Evolutionary conservation across 2,113 vertebrate species (phyloP), one percentile per base, ranked within the genome.

Genomic region (Brachyhypopomus gauderio): DNA sequence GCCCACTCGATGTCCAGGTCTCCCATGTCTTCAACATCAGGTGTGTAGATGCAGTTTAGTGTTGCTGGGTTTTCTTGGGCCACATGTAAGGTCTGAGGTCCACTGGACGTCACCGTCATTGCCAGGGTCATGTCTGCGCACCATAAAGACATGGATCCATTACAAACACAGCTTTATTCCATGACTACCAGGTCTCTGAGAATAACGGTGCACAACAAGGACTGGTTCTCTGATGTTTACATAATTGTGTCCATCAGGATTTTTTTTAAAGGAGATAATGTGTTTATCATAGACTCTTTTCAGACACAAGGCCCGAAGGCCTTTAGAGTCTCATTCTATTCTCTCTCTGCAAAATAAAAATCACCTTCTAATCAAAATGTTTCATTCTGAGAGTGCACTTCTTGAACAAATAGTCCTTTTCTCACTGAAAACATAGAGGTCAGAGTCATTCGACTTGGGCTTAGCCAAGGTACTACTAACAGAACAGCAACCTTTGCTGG

Each of bases 1-100:
- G 91, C 94, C 96, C 97, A 97, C 70, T 97, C 96, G 2, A 96
- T 95, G 86, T 96, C 90, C 5, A 92, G 92, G 5, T 93, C 93
- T 12, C 96, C 96, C 0, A 86, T 88, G 79, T 96, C 96, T 2
- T 81, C 84, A 0, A 93, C 90, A 55, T 92, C 93, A 0, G 90
- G 84, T 0, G 89, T 84, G 77, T 95, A 98, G 20, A 89, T 94
- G 72, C 96, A 98, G 27, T 90, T 93, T 88, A 98, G 76, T 4
- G 87, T 93, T 77, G 92, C 94, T 0, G 85, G 90, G 41, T 95
- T 93, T 0, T 96, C 96, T 86, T 93, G 91, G 0, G 95, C 94
- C 83, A 90, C 89, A 66, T 91, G 92, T 23, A 97, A 66, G 20
- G 92, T 91, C 85, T 95, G 90, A 2, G 89, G 87, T 0, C 91